Percentiles rank a stretch among this genome's conserved stretches.
phyloP scores from a whole-genome alignment of 2,888 invertebrate genomes.

The Lissonota sp. region DNA sequence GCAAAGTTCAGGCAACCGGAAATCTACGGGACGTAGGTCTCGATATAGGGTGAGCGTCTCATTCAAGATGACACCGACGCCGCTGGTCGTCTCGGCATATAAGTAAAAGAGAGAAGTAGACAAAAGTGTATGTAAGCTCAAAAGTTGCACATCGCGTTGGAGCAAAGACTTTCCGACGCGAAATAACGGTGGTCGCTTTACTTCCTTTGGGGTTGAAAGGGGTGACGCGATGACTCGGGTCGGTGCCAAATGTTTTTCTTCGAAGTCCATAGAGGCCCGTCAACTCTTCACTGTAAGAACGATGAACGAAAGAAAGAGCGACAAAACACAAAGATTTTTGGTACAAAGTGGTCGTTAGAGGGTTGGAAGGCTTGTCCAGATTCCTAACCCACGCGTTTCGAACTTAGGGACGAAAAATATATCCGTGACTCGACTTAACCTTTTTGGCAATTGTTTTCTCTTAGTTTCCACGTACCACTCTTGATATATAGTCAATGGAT shows the following conservation, averaged over 20 bases:
- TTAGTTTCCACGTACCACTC: too few relatives aligned
- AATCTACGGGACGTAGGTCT: slow-evolving; percentile 42
- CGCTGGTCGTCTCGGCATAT: not conserved
- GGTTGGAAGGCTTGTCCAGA: not conserved
- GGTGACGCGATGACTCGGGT: slow-evolving; percentile 24
- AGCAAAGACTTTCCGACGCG: slow-evolving; percentile 31
- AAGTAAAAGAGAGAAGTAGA: not conserved
- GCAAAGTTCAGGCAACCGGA: slow-evolving; percentile 53
- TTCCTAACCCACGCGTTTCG: not conserved
- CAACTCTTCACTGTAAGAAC: not conserved
- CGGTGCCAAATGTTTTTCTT: slow-evolving; percentile 60
- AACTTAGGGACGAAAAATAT: slow-evolving; percentile 5
- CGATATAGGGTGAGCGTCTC: slow-evolving; percentile 23
- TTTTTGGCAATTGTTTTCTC: too few relatives aligned
- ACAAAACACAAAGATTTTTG: slow-evolving; percentile 5
- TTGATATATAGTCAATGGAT: too few relatives aligned
- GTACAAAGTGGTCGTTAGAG: slow-evolving; percentile 28
- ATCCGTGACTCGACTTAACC: slow-evolving; percentile 3
- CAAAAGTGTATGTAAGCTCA: slow-evolving; percentile 8
- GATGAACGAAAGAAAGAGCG: not conserved
- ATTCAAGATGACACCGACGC: not conserved
- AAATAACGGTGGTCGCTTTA: slow-evolving; percentile 28
- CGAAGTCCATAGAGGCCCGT: slow-evolving; percentile 10
- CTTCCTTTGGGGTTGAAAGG: slow-evolving; percentile 16
- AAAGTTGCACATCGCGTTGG: slow-evolving; percentile 46